A percentile compares a stretch with the other conserved stretches of the same genome.
Evolutionary conservation across 2,113 vertebrate genomes (phyloP).

Genomic region (Glaucomys volans): DNA sequence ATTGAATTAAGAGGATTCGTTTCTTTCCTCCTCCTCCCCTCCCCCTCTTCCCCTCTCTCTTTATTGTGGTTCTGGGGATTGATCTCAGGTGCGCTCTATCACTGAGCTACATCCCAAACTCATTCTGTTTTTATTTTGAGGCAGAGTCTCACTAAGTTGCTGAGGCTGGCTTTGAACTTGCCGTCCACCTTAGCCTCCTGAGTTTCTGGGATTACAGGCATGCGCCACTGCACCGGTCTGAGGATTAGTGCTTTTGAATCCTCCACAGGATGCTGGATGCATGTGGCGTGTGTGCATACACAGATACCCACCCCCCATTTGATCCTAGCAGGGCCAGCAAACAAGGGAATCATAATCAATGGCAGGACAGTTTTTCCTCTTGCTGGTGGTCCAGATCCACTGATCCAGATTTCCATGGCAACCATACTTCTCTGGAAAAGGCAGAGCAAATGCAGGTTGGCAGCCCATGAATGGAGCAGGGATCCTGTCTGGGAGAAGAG

Average conservation of each 20-base stretch:
- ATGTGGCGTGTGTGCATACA: neutral
- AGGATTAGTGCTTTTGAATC: neutral
- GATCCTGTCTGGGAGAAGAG: neutral
- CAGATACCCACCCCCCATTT: neutral
- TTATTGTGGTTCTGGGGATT: no score
- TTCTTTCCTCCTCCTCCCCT: neutral
- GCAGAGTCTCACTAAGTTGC: no score
- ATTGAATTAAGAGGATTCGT: no score
- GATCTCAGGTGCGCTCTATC: no score
- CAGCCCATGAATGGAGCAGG: neutral
- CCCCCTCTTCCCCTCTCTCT: no score
- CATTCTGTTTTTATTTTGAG: no score
- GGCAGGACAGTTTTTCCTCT: neutral
- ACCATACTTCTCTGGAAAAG: neutral
- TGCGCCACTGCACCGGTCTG: no score
- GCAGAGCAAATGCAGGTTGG: neutral
- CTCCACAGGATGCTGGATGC: neutral
- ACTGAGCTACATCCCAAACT: no score
- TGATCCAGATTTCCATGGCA: neutral
- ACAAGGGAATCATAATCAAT: neutral
- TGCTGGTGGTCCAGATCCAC: neutral
- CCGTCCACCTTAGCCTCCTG: no score
- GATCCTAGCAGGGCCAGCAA: no score
- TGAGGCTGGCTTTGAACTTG: no score
- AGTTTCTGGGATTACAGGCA: no score